Evolutionary conservation across 2,797 vertebrate genomes (phyloP), one percentile per base, ranked within the genome.

Genomic region (Alauda arvensis): DNA sequence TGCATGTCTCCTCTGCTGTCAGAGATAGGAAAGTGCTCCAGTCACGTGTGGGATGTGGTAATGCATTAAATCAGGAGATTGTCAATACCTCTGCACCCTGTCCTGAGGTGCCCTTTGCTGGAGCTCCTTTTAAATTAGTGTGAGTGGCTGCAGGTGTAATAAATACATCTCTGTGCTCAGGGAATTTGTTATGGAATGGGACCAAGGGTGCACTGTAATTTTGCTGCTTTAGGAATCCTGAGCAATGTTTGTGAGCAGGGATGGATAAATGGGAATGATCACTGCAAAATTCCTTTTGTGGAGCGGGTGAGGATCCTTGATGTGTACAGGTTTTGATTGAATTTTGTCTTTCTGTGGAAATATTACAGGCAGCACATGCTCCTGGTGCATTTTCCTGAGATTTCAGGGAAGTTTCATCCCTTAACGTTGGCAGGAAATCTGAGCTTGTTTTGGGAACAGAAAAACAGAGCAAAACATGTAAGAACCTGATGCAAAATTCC

Each of bases 21-120:
- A 80, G 78, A 56, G 84, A 67, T 48, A 71, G 49, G 80, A 75
- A 89, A 52, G 45, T 75, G 82, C 69, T 77, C 37, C 69, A 62
- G 82, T 83, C 76, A 68, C 86, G 37, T 12, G 43, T 77, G 52
- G 81, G 69, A 76, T 62, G 72, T 88, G 89, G 84, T 19, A 75
- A 91, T 75, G 63, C 79, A 89, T 92, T 87, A 60, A 89, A 84
- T 91, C 90, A 85, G 69, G 59, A 80, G 84, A 69, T 78, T 85
- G 84, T 56, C 86, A 87, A 26, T 87, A 69, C 26, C 62, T 83
- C 85, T 65, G 48, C 69, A 55, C 60, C 6, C 0, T 83, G 75
- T 83, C 86, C 84, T 93, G 17, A 85, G 79, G 46, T 90, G 74
- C 74, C 72, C 67, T 83, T 77, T 80, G 74, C 80, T 68, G 67